phyloP scores from a whole-genome alignment of 2,113 vertebrate genomes.

The Leucoraja erinaceus region DNA sequence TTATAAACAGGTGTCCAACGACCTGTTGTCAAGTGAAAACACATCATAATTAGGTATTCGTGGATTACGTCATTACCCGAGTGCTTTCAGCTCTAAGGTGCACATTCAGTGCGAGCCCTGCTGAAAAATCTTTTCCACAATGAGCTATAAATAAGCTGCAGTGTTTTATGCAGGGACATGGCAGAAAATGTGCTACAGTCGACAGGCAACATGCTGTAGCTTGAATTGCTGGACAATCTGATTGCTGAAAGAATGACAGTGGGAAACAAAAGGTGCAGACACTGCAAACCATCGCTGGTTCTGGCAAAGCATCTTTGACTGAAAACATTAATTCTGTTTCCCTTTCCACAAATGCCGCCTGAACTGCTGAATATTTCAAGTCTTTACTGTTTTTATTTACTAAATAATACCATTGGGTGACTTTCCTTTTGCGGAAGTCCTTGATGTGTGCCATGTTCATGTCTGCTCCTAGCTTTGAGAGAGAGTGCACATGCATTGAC shows the following conservation, averaged over 20 bases:
- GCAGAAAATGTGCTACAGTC: background rate
- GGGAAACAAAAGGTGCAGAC: no score
- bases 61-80: background rate
- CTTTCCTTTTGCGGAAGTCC: background rate
- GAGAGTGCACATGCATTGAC: background rate
- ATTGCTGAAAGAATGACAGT: background rate
- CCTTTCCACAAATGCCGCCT: no score
- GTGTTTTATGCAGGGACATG: background rate
- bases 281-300: no score
- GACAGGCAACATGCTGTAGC: background rate
- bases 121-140: background rate
- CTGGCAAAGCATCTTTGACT: no score
- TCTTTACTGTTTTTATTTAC: background rate
- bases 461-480: background rate
- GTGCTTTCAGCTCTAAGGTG: background rate
- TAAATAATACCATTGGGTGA: background rate
- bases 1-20: background rate
- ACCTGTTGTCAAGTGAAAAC: background rate
- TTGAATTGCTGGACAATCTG: background rate
- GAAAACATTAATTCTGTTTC: no score
- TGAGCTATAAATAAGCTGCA: background rate
- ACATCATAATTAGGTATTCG: background rate
- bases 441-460: background rate
- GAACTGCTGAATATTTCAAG: no score
- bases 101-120: background rate